Conservation (phyloP, 2,888 invertebrate species). For the Syrista parreyssii region DNA sequence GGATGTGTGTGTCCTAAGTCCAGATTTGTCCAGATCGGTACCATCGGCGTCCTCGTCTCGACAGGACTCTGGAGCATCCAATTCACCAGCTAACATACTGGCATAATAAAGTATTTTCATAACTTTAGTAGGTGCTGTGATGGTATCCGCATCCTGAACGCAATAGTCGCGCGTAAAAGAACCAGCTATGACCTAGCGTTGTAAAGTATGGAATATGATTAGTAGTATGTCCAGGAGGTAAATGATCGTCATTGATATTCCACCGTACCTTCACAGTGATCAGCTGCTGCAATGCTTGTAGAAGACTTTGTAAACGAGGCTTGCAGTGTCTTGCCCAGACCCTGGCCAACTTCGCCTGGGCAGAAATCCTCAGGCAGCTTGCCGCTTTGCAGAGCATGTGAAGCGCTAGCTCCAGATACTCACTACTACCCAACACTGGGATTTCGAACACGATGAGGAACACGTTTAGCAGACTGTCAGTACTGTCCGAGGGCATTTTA, state of each 20-base stretch:
- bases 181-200: constrained; percentile 75
- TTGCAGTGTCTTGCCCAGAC: constrained; percentile 82
- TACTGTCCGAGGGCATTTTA: constrained; percentile 69
- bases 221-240: not conserved
- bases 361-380: constrained; percentile 76
- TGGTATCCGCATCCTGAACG: constrained; percentile 86
- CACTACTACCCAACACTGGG: constrained; percentile 78
- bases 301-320: constrained; percentile 72
- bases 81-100: constrained; percentile 84
- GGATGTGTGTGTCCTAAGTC: constrained; percentile 26
- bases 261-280: constrained; percentile 77
- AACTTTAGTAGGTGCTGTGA: constrained; percentile 87
- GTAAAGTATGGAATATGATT: not conserved
- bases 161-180: constrained; percentile 78
- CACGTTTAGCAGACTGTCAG: constrained; percentile 69
- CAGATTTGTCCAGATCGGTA: constrained; percentile 47
- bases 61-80: constrained; percentile 74
- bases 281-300: constrained; percentile 87
- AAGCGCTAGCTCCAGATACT: constrained; percentile 85
- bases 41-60: constrained; percentile 70
- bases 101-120: constrained; percentile 93
- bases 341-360: constrained; percentile 83
- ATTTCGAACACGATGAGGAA: constrained; percentile 84
- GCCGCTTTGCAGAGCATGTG: constrained; percentile 84
- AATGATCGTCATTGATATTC: not conserved